A percentile compares a stretch with the other conserved stretches of the same genome.
phyloP scores from a whole-genome alignment of 1,140 invertebrate species.

The Odontomachus brunneus region DNA sequence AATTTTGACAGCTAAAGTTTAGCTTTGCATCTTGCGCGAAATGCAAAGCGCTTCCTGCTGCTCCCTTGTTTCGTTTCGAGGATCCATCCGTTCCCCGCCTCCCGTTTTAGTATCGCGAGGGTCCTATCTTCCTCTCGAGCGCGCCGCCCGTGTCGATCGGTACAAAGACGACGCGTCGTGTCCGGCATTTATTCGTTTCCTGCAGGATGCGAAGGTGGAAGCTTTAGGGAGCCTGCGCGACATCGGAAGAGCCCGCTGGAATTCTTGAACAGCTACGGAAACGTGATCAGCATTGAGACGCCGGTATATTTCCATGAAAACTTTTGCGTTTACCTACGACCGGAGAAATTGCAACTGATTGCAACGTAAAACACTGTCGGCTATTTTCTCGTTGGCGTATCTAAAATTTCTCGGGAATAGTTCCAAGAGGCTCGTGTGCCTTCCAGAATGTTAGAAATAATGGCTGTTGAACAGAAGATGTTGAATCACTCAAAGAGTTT shows the following conservation, averaged over 20 bases:
- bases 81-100: not conserved
- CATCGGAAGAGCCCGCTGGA: constrained; percentile 16
- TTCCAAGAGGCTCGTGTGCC: too few species aligned
- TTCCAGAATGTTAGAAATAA: too few species aligned
- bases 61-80: not conserved
- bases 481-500: too few species aligned
- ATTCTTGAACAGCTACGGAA: constrained; percentile 10
- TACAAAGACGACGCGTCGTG: constrained; percentile 26
- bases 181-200: constrained; percentile 30
- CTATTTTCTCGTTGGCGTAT: not conserved
- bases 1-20: not conserved
- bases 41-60: not conserved
- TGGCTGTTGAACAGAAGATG: too few species aligned
- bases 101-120: not conserved
- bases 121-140: not conserved
- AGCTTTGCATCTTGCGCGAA: constrained; percentile 2
- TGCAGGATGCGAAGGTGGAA: not conserved
- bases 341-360: not conserved
- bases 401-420: too few species aligned
- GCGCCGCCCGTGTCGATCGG: constrained; percentile 21
- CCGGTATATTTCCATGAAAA: constrained; percentile 17
- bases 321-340: not conserved
- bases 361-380: not conserved
- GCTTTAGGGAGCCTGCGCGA: not conserved
- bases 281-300: constrained; percentile 24